Conservation (phyloP, 1,140 invertebrate genomes). For the Achatina immaculata region DNA sequence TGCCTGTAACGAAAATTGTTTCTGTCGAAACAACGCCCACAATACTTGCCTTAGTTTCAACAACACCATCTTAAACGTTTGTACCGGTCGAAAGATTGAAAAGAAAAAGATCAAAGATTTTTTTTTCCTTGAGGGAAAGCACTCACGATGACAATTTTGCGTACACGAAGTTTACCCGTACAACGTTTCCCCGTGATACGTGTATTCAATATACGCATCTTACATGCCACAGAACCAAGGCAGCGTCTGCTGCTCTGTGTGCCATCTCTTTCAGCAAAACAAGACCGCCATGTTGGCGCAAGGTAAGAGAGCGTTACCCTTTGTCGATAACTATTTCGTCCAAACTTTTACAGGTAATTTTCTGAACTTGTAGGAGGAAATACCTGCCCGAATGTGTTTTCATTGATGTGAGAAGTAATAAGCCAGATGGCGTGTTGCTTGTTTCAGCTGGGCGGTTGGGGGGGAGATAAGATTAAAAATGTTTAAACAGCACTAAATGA, state of each 20-base stretch:
- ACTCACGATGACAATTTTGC: too few relatives aligned
- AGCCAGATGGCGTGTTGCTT: background rate
- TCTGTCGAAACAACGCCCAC: too few relatives aligned
- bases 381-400: background rate
- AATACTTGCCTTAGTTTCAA: too few relatives aligned
- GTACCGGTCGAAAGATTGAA: too few relatives aligned
- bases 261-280: background rate
- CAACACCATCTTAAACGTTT: too few relatives aligned
- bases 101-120: too few relatives aligned
- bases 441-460: background rate
- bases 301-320: background rate
- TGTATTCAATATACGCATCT: background rate
- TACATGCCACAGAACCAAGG: background rate
- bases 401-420: background rate
- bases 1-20: too few relatives aligned
- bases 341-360: background rate
- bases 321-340: background rate
- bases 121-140: too few relatives aligned
- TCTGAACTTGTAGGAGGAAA: background rate
- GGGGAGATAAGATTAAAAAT: background rate
- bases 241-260: background rate
- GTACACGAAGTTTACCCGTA: too few relatives aligned
- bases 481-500: conserved; percentile 8
- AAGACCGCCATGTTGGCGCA: background rate
- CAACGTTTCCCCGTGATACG: background rate